Percentiles rank a stretch among this genome's conserved stretches.
These are phyloP conservation scores for Dichetophora obliterata DNA, from an alignment of 2,888 invertebrate genomes.

Conservation along the genomic window DNA sequence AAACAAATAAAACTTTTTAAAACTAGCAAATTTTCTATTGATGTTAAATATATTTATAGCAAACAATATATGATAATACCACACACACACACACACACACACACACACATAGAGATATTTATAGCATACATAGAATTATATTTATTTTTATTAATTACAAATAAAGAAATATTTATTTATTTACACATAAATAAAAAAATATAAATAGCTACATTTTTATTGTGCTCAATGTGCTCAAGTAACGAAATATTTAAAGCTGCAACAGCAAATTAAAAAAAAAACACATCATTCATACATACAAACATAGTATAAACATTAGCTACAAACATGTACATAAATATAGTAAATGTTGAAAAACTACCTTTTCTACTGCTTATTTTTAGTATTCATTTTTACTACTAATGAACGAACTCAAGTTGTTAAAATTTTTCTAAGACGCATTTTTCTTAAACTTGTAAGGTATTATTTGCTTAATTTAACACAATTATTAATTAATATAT, in stretches of 20 bases:
- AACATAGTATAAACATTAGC: background rate
- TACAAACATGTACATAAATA: background rate
- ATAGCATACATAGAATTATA: background rate
- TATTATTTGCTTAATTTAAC: background rate
- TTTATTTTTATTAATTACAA: background rate
- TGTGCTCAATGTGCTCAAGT: conserved; percentile 16
- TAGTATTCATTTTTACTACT: background rate
- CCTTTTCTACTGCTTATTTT: background rate
- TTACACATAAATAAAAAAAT: background rate
- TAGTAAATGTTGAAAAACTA: background rate
- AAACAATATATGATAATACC: background rate
- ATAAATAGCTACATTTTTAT: conserved; percentile 3
- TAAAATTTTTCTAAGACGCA: background rate
- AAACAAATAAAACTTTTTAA: conserved; percentile 8
- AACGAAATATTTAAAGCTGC: background rate
- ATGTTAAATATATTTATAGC: conserved; percentile 32
- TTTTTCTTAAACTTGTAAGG: background rate
- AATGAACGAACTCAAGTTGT: background rate
- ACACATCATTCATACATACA: background rate
- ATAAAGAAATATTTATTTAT: background rate
- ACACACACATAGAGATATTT: background rate
- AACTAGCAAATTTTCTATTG: conserved; percentile 34
- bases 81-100: background rate
- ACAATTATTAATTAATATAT: background rate
- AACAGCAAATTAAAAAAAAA: background rate